phyloP scores from a whole-genome alignment of 2,797 vertebrate genomes.

The Luscinia luscinia region DNA sequence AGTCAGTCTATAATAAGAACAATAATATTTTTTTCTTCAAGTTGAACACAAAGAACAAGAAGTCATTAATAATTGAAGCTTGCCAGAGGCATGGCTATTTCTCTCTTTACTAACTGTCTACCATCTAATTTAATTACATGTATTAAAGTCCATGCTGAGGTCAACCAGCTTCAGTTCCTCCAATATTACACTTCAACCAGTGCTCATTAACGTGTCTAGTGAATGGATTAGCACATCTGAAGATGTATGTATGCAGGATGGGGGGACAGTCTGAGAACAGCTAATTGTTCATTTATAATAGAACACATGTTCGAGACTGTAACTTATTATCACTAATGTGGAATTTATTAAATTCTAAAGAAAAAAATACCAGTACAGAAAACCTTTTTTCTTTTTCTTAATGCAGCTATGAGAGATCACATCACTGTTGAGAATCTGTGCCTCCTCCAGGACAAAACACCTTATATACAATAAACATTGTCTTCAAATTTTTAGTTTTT shows the following conservation, averaged over 20 bases:
- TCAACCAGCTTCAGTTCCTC: constrained; percentile 81
- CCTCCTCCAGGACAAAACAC: neutral
- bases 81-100: constrained; percentile 82
- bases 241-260: constrained; percentile 80
- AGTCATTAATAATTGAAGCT: constrained; percentile 81
- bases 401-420: neutral
- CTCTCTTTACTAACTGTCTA: constrained; percentile 79
- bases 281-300: constrained; percentile 79
- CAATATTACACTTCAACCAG: constrained; percentile 83
- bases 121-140: constrained; percentile 84
- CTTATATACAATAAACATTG: neutral
- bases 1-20: constrained; percentile 56
- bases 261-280: constrained; percentile 80
- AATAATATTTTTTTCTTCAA: constrained; percentile 62
- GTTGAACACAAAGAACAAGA: constrained; percentile 75
- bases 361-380: constrained; percentile 81
- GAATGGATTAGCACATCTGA: constrained; percentile 85
- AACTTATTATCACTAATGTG: constrained; percentile 81
- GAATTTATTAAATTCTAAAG: constrained; percentile 80
- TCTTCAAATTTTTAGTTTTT: neutral
- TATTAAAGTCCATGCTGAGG: constrained; percentile 82
- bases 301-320: constrained; percentile 70
- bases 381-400: constrained; percentile 31
- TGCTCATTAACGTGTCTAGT: constrained; percentile 85
- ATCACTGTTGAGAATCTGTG: neutral